Conservation (phyloP, 2,888 invertebrate genomes). For the Trichopria drosophilae region DNA sequence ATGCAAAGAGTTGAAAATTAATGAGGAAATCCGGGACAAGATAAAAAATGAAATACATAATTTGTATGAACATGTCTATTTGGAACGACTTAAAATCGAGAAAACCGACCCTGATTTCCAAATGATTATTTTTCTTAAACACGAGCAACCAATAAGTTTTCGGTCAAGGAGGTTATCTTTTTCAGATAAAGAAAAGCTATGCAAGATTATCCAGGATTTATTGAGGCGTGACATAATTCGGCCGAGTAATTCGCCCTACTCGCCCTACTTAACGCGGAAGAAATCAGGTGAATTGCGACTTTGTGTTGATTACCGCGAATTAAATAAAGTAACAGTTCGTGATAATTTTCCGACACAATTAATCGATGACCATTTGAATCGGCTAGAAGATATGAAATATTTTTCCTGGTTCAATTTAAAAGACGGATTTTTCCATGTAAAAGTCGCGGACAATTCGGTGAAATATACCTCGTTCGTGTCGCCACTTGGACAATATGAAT, state of each 20-base stretch:
- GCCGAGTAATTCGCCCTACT: no score
- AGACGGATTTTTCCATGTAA: no score
- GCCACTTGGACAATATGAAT: no score
- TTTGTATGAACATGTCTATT: slow-evolving; percentile 6
- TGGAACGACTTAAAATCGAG: not conserved
- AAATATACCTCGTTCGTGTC: no score
- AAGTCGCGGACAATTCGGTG: no score
- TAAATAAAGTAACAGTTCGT: slow-evolving; percentile 15
- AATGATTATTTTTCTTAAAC: not conserved
- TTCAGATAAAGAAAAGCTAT: slow-evolving; percentile 10
- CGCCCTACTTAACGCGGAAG: slow-evolving; percentile 3
- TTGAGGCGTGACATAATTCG: slow-evolving; percentile 27
- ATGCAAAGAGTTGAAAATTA: slow-evolving; percentile 32
- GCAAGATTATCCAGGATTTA: slow-evolving; percentile 30
- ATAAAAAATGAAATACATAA: not conserved
- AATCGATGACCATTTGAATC: no score
- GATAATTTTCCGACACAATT: no score
- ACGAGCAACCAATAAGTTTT: slow-evolving; percentile 4
- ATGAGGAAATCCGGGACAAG: slow-evolving; percentile 18
- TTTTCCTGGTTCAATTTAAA: no score
- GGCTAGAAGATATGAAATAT: slow-evolving; percentile 2
- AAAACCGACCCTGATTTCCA: not conserved
- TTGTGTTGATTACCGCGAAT: slow-evolving; percentile 9
- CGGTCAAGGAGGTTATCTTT: slow-evolving; percentile 10
- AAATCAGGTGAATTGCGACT: slow-evolving; percentile 8